These are phyloP conservation scores for Perodicticus potto DNA, from an alignment of 2,797 vertebrate genomes.

Conservation along the genomic window DNA sequence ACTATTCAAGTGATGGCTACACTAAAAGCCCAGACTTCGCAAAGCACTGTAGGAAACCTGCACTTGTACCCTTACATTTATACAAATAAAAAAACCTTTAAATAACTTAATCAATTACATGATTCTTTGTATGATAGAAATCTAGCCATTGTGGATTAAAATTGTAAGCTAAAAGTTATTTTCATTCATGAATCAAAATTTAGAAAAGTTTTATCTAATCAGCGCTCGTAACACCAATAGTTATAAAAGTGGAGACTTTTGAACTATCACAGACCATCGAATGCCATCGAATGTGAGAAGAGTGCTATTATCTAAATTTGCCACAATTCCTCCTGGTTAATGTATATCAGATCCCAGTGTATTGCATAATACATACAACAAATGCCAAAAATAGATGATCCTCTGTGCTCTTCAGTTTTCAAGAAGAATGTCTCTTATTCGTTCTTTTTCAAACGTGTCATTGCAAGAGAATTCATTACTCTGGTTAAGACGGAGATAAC, in stretches of 20 bases:
- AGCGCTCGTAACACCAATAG: not conserved
- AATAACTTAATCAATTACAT: not conserved
- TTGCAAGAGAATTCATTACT: conserved; percentile 54
- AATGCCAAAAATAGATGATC: not conserved
- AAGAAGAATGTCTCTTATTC: not conserved
- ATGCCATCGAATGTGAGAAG: not conserved
- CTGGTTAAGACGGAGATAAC: conserved; percentile 58
- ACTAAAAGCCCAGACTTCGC: too few relatives aligned
- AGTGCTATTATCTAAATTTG: not conserved
- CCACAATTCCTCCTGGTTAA: not conserved
- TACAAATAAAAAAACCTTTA: not conserved
- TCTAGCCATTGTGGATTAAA: not conserved
- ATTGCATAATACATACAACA: not conserved
- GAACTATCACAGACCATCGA: not conserved
- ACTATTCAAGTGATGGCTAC: too few relatives aligned
- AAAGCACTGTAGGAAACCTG: too few relatives aligned
- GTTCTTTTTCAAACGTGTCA: conserved; percentile 42
- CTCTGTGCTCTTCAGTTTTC: not conserved
- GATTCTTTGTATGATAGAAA: not conserved
- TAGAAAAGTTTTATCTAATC: not conserved
- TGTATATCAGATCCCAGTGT: too few relatives aligned
- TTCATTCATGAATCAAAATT: not conserved
- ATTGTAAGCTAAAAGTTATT: not conserved
- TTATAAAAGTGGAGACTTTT: not conserved
- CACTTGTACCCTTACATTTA: not conserved